Evolutionary conservation across 2,113 vertebrate species (phyloP).

Genomic region (Trochalopteron elliotii): DNA sequence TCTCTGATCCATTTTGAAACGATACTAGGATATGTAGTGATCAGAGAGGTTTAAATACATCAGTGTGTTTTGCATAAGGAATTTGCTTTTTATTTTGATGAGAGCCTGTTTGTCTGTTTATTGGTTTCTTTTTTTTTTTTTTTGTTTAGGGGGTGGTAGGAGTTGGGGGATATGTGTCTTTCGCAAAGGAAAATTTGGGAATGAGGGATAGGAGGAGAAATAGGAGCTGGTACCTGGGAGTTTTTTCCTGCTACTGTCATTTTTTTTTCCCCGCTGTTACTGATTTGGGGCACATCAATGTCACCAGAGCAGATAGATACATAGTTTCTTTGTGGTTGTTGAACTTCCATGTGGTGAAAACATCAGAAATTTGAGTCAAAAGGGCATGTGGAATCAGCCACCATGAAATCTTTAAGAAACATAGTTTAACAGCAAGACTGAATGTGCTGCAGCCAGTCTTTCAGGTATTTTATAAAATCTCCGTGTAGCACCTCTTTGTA

Average conservation of each 20-base stretch:
- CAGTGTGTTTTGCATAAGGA: background rate
- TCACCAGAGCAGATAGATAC: background rate
- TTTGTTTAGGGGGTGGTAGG: accelerated
- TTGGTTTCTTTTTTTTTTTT: background rate
- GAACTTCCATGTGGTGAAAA: background rate
- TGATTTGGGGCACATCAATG: background rate
- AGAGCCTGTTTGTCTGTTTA: background rate
- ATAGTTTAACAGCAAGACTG: background rate
- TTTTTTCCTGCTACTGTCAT: background rate
- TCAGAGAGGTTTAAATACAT: constrained; percentile 36
- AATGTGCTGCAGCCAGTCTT: background rate
- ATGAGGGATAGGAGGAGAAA: background rate
- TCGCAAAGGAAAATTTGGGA: background rate
- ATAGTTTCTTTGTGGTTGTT: background rate
- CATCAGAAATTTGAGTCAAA: background rate
- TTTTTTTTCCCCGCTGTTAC: background rate
- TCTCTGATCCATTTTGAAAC: constrained; percentile 41
- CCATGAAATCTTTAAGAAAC: background rate
- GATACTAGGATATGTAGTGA: background rate
- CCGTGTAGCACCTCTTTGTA: background rate
- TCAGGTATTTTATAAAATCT: background rate
- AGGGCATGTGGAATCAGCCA: background rate
- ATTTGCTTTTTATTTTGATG: background rate
- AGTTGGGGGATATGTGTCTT: background rate
- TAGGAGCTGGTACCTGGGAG: background rate